Percentiles rank a stretch among this genome's conserved stretches.
These are phyloP conservation scores for Octopus sinensis DNA, from an alignment of 1,140 invertebrate species.

Conservation along the genomic window DNA sequence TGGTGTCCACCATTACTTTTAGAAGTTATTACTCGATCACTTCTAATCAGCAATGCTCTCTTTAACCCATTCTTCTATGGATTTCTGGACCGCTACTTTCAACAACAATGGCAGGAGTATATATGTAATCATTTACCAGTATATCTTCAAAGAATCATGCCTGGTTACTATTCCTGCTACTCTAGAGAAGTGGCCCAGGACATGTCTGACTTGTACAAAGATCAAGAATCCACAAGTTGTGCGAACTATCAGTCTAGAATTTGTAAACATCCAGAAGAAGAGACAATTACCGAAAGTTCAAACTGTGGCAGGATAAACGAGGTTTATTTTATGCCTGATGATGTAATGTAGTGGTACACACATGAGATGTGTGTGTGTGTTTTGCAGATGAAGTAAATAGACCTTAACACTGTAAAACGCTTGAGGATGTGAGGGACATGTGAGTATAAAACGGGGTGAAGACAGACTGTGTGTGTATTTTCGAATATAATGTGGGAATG, in stretches of 20 bases:
- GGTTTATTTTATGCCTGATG: background rate
- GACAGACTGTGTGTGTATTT: no score
- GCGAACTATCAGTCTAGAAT: background rate
- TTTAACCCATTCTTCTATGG: conserved; percentile 9
- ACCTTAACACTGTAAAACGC: background rate
- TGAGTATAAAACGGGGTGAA: background rate
- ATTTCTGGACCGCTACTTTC: conserved; percentile 3
- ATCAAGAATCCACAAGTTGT: background rate
- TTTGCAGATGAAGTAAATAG: background rate
- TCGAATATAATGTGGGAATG: no score
- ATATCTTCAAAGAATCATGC: background rate
- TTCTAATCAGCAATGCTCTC: background rate
- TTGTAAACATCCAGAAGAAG: background rate
- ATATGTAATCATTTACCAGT: background rate
- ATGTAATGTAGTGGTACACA: background rate
- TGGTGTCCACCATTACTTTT: background rate
- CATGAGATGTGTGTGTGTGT: background rate
- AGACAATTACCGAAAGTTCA: background rate
- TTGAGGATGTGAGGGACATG: background rate
- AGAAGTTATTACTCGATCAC: background rate
- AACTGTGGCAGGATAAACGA: background rate
- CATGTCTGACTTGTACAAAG: background rate
- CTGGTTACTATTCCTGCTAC: background rate
- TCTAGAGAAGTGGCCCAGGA: background rate
- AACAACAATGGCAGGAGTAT: background rate